Base-by-base conservation (phyloP, 2,888 invertebrate species). In the Drosophila greeni region DNA sequence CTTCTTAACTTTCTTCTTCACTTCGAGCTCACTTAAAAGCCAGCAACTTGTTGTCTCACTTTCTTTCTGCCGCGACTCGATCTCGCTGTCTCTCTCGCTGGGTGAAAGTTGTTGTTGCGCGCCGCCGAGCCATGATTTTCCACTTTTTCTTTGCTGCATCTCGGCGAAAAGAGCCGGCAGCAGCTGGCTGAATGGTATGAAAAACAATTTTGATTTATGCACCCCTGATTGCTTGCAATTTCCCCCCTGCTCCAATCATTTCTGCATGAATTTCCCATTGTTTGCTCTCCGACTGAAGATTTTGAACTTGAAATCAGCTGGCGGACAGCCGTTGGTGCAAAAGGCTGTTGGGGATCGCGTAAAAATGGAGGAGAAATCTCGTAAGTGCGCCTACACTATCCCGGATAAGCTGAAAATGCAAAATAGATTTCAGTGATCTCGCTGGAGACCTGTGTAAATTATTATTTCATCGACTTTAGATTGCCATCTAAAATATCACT, bases 91-190 rank as follows among this genome's bases (percentile, higher is more conserved):
- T 57, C 48, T 43, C 18, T 66, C 48, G 52, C 36, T 29, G 64
- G 80, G 79, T 77, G 79, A 79, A 79, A 79, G 79, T 79, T 80
- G 81, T 79, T 79, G 83, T 73, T 79, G 82, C 47, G 20, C 39
- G 60, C 36, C 43, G 52, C 42, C 60, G 66, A 80, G 74, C 77
- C 82, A 66, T 82, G 82, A 84, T 84, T 80, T 80, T 80, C 76
- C 80, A 84, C 82, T 84, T 80, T 84, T 80, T 80, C 76, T 82
- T 84, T 67, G 45, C 47, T 51, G 45, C 66, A 64, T 31, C 16
- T 37, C 34, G 37, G 45, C 51, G 23, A 34, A 49, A 39, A 37
- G 73, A 57, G 39, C 49, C 26, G 34, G 29, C 24, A 33, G 53
- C 64, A 24, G 42, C 42, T 48, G 31, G 49, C 65, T 56, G 26